Evolutionary conservation across 1,140 invertebrate species (phyloP), one percentile per base, ranked within the genome.

Genomic region (Bathynomus jamesi): DNA sequence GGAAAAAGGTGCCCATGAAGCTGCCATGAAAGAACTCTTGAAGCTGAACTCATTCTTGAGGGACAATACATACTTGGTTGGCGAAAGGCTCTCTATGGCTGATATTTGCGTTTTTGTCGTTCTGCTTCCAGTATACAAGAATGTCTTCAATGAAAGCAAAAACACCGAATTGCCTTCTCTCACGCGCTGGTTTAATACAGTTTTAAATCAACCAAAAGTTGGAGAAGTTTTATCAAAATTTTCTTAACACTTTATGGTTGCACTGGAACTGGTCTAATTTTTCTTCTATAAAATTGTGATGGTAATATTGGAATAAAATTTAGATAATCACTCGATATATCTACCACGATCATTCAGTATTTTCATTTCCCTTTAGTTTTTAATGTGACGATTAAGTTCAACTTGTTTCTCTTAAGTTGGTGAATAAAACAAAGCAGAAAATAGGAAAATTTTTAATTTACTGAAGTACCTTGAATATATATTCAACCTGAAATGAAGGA

Each of bases 31-130:
- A 46, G 81, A 81, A 61, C 78, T 87, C 61, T 73, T 78, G 25
- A 78, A 81, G 4, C 76, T 87, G 25, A 83, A 87, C 73, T 72
- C 79, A 2, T 78, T 82, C 61, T 79, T 87, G 40, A 76, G 80
- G n/a, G 82, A 81, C 32, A 78, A 82, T 28, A 87, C 86, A 21
- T 87, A 81, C 80, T 78, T 87, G 13, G 86, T 86, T 61, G 85
- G 85, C 29, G 86, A 87, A 73, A 77, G 83, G 30, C 79, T 87
- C 1, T 83, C 84, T 3, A 80, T 85, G 65, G 86, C 86, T 64
- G 86, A 87, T 79, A 81, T 87, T 66, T 79, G 80, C 67, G 80
- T 86, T 13, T 83, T 82, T 63, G 82, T 83, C 61, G 81, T 83
- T 74, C 76, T 87, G 10, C 75, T 86, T 32, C 78, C 81, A 4